Evolutionary conservation across 2,797 vertebrate species (phyloP).

Genomic region (Bucorvus abyssinicus): DNA sequence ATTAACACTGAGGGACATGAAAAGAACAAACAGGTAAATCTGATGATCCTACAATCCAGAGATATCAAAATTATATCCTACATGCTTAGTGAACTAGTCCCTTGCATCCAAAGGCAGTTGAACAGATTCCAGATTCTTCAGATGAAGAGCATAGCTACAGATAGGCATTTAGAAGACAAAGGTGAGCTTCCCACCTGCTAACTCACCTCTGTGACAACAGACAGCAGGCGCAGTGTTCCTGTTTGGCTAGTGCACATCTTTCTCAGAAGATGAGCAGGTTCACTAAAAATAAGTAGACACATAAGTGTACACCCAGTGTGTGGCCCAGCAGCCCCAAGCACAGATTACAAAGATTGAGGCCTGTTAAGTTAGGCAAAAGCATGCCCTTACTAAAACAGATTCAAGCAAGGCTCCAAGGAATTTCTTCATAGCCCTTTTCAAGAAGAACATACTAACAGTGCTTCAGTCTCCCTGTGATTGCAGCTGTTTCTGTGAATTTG

Average conservation of each 20-base stretch:
- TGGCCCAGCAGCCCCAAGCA: background rate
- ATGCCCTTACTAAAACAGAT: background rate
- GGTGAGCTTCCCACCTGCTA: background rate
- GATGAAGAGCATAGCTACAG: background rate
- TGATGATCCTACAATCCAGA: background rate
- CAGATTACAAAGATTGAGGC: background rate
- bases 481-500: background rate
- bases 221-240: background rate
- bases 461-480: background rate
- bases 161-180: background rate
- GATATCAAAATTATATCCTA: background rate
- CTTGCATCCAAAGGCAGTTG: background rate
- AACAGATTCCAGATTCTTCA: background rate
- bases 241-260: background rate
- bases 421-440: background rate
- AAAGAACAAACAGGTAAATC: background rate
- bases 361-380: background rate
- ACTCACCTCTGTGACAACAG: background rate
- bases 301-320: accelerated
- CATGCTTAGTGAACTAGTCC: background rate
- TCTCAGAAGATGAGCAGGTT: background rate
- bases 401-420: background rate
- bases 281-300: background rate
- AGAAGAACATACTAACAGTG: background rate
- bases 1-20: background rate